phyloP scores from a whole-genome alignment of 2,888 invertebrate species.

The Diaperis boleti region DNA sequence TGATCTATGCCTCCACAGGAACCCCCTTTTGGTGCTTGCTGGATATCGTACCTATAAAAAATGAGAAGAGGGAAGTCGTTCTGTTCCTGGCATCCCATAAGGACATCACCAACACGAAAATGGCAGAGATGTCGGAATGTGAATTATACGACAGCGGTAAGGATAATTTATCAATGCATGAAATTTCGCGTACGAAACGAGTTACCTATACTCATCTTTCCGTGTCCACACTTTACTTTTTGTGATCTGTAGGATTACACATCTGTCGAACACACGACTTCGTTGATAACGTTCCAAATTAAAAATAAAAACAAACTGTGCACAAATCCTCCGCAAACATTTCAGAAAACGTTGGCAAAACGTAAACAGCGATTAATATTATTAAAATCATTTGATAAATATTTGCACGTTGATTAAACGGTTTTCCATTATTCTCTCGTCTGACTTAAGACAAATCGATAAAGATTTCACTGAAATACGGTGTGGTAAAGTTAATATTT shows the following conservation, averaged over 20 bases:
- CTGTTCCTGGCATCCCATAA: constrained; percentile 96
- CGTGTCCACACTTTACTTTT: neutral
- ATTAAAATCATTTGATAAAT: constrained; percentile 5
- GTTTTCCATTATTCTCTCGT: neutral
- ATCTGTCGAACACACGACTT: neutral
- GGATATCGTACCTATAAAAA: constrained; percentile 98
- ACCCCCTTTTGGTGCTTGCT: constrained; percentile 95
- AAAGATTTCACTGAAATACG: neutral
- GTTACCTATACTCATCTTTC: no score
- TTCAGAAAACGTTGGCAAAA: neutral
- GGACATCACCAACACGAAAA: constrained; percentile 93
- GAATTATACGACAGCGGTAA: constrained; percentile 91
- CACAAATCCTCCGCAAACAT: neutral
- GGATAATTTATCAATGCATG: constrained; percentile 55
- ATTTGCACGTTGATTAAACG: constrained; percentile 9
- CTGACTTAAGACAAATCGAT: neutral
- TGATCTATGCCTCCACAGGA: constrained; percentile 70
- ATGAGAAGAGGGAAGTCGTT: constrained; percentile 97
- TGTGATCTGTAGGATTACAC: neutral
- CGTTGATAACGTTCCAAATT: neutral
- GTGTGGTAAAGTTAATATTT: neutral
- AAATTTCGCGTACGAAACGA: neutral
- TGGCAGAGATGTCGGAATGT: constrained; percentile 86
- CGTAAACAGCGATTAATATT: constrained; percentile 13
- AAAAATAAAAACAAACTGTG: constrained; percentile 11